These are phyloP conservation scores for Aleiodes leptofemur DNA, from an alignment of 2,888 invertebrate species.

Conservation along the genomic window DNA sequence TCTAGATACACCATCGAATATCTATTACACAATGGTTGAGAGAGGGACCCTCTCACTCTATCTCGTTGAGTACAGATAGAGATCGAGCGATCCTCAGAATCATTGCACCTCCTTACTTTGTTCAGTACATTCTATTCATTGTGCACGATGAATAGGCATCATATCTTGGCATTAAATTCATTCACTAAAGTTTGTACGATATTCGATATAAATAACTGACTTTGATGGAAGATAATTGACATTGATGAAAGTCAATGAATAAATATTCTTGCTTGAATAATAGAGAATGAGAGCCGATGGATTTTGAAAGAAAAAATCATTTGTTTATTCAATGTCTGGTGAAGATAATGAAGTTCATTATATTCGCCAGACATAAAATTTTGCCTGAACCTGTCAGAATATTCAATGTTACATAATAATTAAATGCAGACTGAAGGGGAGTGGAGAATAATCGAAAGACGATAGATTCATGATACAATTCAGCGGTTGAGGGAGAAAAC, in stretches of 20 bases:
- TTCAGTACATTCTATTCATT: not conserved
- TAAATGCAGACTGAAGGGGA: too few relatives aligned
- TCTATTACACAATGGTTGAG: conserved; percentile 35
- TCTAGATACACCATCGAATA: conserved; percentile 39
- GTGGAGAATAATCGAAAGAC: too few relatives aligned
- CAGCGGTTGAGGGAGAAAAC: too few relatives aligned
- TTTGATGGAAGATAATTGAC: not conserved
- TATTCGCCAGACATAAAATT: too few relatives aligned
- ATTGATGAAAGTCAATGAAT: not conserved
- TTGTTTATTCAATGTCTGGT: too few relatives aligned
- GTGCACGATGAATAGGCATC: conserved; percentile 15
- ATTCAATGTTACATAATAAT: too few relatives aligned
- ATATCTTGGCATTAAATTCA: conserved; percentile 18
- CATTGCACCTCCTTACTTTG: not conserved
- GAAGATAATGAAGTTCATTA: too few relatives aligned
- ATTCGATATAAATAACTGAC: not conserved
- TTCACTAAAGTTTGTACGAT: not conserved
- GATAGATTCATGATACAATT: too few relatives aligned
- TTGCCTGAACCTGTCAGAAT: too few relatives aligned
- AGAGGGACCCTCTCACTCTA: not conserved
- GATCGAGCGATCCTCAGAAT: not conserved
- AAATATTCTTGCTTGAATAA: not conserved
- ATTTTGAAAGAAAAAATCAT: too few relatives aligned
- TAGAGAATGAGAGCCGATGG: not conserved
- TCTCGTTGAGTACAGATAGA: not conserved